Percentiles rank a stretch among this genome's conserved stretches.
Evolutionary conservation across 2,797 vertebrate genomes (phyloP).

Genomic region (Macropus fuliginosus): DNA sequence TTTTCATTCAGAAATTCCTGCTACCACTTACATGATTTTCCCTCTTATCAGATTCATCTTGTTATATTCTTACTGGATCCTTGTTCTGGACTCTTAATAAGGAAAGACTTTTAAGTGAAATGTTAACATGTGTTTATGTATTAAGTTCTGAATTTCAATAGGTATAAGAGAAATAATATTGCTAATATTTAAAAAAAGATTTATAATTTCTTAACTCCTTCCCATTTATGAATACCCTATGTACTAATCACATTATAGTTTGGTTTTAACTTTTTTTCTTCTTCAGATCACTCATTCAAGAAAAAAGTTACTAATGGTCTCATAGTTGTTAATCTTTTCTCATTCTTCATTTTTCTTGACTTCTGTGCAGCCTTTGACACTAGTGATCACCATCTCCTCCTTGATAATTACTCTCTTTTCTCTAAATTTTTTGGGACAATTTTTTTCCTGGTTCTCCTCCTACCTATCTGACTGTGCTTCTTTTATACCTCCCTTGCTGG

Average conservation of each 20-base stretch:
- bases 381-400: not conserved
- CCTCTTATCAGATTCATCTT: not conserved
- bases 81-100: not conserved
- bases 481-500: not conserved
- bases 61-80: not conserved
- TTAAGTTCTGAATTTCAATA: not conserved
- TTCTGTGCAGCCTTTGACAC: not conserved
- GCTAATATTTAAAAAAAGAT: not conserved
- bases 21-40: not conserved
- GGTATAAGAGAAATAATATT: not conserved
- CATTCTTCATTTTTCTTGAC: not conserved
- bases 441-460: not conserved
- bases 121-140: fast-evolving
- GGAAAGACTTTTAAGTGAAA: not conserved
- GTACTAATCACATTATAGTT: not conserved
- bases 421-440: not conserved
- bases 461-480: not conserved
- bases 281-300: not conserved
- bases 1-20: not conserved
- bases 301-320: not conserved
- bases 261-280: not conserved
- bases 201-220: not conserved
- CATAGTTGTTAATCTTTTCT: not conserved
- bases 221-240: not conserved
- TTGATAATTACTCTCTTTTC: not conserved